These are phyloP conservation scores for Micromesistius poutassou DNA, from an alignment of 2,797 vertebrate genomes.

Conservation along the genomic window DNA sequence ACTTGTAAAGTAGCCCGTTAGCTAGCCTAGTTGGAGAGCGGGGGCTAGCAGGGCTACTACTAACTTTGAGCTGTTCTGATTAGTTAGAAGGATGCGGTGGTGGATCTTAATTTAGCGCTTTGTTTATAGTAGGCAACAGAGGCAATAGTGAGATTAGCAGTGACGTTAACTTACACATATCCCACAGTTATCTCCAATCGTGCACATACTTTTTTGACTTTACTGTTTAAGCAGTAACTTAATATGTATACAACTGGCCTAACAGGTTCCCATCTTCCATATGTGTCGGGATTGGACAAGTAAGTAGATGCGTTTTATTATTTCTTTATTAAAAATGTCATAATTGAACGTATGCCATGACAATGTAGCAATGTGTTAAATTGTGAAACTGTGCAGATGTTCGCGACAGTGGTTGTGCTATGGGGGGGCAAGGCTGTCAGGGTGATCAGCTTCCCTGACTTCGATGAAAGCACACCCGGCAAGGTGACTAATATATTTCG, in stretches of 20 bases:
- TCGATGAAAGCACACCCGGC: constrained; percentile 82
- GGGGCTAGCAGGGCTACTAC: not conserved
- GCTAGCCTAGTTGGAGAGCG: constrained; percentile 23
- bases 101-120: constrained; percentile 3
- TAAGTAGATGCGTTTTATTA: constrained; percentile 51
- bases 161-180: not conserved
- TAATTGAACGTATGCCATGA: not conserved
- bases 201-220: not conserved
- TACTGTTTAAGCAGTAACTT: not conserved
- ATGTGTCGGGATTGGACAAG: constrained; percentile 96
- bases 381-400: constrained; percentile 75
- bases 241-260: constrained; percentile 11
- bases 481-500: constrained; percentile 72
- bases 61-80: constrained; percentile 19
- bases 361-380: not conserved
- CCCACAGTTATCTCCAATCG: not conserved
- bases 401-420: constrained; percentile 89
- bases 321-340: not conserved
- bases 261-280: constrained; percentile 93
- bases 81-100: too few species aligned
- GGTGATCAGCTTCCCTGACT: constrained; percentile 88
- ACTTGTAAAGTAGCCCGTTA: constrained; percentile 28
- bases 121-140: not conserved
- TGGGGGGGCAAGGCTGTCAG: constrained; percentile 86
- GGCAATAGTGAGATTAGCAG: not conserved